Percentiles rank a stretch among this genome's conserved stretches.
Conservation (phyloP, 2,797 vertebrate species). For the Sus cebifrons region DNA sequence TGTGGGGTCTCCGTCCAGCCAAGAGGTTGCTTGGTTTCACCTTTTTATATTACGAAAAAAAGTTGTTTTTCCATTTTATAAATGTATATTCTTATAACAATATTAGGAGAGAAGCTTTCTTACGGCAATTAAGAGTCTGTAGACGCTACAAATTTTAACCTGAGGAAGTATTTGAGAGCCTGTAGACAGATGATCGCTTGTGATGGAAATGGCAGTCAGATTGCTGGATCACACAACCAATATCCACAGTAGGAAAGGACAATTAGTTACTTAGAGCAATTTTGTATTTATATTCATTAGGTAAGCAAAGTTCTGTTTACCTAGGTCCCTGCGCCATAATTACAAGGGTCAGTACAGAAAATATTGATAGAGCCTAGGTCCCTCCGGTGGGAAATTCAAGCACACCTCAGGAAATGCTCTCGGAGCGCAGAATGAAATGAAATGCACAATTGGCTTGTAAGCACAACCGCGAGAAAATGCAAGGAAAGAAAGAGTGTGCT, state of each 20-base stretch:
- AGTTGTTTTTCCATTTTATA: constrained; percentile 12
- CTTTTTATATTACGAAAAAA: constrained; percentile 2
- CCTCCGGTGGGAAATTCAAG: constrained; percentile 66
- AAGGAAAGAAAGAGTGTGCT: background rate
- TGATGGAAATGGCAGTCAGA: constrained; percentile 52
- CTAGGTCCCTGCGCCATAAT: constrained; percentile 67
- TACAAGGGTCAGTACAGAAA: constrained; percentile 74
- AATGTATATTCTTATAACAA: constrained; percentile 4
- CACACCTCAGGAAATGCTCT: constrained; percentile 63
- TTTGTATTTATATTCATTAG: constrained; percentile 63
- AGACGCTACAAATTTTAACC: constrained; percentile 45
- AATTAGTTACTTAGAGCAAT: constrained; percentile 77
- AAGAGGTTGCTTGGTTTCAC: constrained; percentile 7
- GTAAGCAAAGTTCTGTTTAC: constrained; percentile 73
- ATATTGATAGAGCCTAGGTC: constrained; percentile 63
- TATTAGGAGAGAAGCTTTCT: constrained; percentile 55
- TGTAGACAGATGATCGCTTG: constrained; percentile 10
- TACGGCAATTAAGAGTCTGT: background rate
- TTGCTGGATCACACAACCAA: constrained; percentile 53
- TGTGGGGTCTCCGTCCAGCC: background rate
- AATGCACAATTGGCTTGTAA: constrained; percentile 69
- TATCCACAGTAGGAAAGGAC: constrained; percentile 69
- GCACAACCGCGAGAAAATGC: constrained; percentile 38
- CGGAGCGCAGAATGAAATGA: constrained; percentile 59
- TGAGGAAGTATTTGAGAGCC: constrained; percentile 35